Percentiles rank a stretch among this genome's conserved stretches.
Evolutionary conservation across 2,797 vertebrate species (phyloP).

Genomic region (Petrocephalus sullivani): DNA sequence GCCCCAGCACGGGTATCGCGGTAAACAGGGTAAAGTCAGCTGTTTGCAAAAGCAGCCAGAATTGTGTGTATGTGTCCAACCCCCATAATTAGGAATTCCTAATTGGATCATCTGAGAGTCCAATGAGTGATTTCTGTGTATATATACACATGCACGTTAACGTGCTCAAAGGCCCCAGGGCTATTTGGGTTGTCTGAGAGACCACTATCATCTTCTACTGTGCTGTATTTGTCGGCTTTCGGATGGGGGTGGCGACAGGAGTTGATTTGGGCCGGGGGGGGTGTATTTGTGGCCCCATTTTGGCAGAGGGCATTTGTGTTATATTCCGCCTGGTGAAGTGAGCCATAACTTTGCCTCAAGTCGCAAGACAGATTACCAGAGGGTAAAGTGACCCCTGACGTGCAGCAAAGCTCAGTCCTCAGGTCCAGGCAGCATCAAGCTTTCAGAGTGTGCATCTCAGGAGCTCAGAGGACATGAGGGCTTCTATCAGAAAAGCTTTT

Average conservation of each 20-base stretch:
- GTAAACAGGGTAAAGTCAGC: not conserved
- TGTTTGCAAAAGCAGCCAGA: not conserved
- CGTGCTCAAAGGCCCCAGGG: not conserved
- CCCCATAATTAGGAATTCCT: not conserved
- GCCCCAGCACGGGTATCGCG: not conserved
- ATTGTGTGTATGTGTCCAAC: not conserved
- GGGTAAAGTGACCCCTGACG: not conserved
- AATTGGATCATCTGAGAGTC: not conserved
- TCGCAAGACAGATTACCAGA: not conserved
- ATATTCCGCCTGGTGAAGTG: not conserved
- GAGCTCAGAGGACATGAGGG: conserved; percentile 12
- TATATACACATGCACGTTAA: not conserved
- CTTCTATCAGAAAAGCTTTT: conserved; percentile 1
- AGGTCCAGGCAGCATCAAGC: not conserved
- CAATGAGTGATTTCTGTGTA: not conserved
- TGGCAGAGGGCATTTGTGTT: not conserved
- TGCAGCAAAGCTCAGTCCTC: not conserved
- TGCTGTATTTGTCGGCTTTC: not conserved
- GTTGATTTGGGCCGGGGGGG: not conserved
- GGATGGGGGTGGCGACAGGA: not conserved
- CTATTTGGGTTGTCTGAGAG: not conserved
- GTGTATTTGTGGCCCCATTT: not conserved
- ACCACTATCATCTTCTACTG: not conserved
- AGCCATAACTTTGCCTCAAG: not conserved
- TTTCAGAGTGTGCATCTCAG: not conserved